phyloP scores from a whole-genome alignment of 2,113 vertebrate species.

The Crotalus tigris region DNA sequence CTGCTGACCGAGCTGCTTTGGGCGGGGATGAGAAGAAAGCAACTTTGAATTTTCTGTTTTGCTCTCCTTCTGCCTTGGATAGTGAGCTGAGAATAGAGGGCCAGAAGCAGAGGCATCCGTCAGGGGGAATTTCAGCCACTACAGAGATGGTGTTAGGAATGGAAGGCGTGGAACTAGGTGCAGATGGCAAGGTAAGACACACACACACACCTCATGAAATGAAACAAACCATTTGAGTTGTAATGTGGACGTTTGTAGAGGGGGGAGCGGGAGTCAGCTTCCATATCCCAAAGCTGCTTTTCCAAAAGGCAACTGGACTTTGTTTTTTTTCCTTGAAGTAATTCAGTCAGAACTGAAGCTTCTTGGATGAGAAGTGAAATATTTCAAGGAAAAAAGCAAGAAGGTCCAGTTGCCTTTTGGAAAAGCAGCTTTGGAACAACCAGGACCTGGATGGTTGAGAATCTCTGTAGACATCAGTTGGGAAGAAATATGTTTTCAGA shows the following conservation, averaged over 20 bases:
- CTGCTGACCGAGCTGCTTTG: not conserved
- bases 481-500: not conserved
- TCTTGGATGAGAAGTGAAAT: not conserved
- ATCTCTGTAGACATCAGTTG: not conserved
- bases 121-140: constrained; percentile 83
- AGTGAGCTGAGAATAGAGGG: constrained; percentile 86
- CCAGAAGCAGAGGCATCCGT: constrained; percentile 91
- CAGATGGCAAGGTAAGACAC: constrained; percentile 84
- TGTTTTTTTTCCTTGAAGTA: not conserved
- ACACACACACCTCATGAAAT: not conserved
- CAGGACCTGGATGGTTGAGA: not conserved
- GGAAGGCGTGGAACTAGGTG: constrained; percentile 90
- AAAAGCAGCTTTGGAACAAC: not conserved
- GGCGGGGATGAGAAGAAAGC: not conserved
- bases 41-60: not conserved
- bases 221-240: not conserved
- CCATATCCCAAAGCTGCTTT: not conserved
- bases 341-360: not conserved
- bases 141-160: constrained; percentile 89
- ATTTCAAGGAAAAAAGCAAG: not conserved
- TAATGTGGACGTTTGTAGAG: not conserved
- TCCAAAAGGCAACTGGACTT: not conserved
- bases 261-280: not conserved
- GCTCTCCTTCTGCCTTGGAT: constrained; percentile 25
- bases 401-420: not conserved